Evolutionary conservation across 92 coral and sea anemone species (phyloP), one percentile per base, ranked within the genome.

Genomic region (Diadumene lineata): DNA sequence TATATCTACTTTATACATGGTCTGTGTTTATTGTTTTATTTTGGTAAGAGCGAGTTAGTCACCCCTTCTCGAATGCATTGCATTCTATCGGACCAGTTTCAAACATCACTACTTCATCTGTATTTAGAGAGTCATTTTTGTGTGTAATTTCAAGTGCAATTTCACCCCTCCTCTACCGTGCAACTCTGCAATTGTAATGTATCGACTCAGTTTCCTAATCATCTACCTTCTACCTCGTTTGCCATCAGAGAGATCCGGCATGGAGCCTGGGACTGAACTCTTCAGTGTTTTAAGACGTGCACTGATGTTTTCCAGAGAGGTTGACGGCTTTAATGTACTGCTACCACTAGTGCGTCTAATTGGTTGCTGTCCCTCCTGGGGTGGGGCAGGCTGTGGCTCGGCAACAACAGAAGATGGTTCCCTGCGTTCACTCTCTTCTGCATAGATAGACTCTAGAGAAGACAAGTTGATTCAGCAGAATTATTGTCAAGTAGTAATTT

Each of bases 221-320:
- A 53, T 3, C 58, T 67, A 76, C 60, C 81, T 56, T 66, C 63
- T 53, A 33, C 73, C 43, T 30, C 81, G 57, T 50, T 34, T 87
- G 43, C 79, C 77, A 19, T 58, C 70, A 22, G 89, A 73, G 50
- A 87, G 69, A 56, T 90, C 89, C 9, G 96, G 89, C 83, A 86
- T 55, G 50, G 90, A 86, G 17, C 70, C 60, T 11, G 96, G 89
- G 71, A 86, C 44, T 43, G 90, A 86, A 16, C 70, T 34, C 77
- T 77, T 81, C 56, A 65, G 71, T 8, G 46, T 43, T 16, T 75
- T 71, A 33, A 56, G 64, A 2, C 82, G 79, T 50, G 68, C 82
- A 73, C 81, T 68, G 28, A 85, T 51, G 58, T 69, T 71, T 17
- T 71, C 90, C 34, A 69, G 28, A 9, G 90, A 62, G 22, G 43